A percentile compares a stretch with the other conserved stretches of the same genome.
Conservation (phyloP, 1,140 invertebrate genomes). For the Drosophila aff. region DNA sequence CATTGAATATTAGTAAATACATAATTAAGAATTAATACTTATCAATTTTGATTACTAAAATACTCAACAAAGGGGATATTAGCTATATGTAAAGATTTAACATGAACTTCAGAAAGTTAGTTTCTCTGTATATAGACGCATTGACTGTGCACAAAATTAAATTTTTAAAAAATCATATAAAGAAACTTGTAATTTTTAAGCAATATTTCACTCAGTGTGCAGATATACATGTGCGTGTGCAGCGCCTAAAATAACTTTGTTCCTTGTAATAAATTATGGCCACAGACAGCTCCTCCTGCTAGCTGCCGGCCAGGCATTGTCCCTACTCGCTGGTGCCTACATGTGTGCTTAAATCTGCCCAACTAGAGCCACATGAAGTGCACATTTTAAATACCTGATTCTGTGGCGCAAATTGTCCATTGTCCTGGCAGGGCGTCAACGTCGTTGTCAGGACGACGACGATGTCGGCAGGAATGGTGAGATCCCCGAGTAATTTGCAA, state of each 20-base stretch:
- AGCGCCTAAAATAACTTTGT: conserved; percentile 75
- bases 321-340: not conserved
- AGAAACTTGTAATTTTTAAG: not conserved
- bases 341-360: conserved; percentile 44
- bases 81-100: not conserved
- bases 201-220: conserved; percentile 13
- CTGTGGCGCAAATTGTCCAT: conserved; percentile 62
- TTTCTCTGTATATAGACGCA: not conserved
- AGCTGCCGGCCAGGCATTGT: conserved; percentile 30
- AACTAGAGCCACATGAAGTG: conserved; percentile 47
- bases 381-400: conserved; percentile 77
- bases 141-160: not conserved
- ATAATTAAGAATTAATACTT: not conserved
- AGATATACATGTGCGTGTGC: conserved; percentile 29
- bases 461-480: conserved; percentile 5
- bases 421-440: conserved; percentile 55
- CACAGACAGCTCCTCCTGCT: conserved; percentile 58
- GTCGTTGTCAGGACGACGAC: conserved; percentile 36
- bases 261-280: conserved; percentile 71
- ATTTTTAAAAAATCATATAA: not conserved
- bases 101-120: not conserved
- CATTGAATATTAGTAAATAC: not conserved
- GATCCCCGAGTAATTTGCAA: conserved; percentile 73
- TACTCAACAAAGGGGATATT: not conserved
- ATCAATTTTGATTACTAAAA: not conserved